phyloP scores from a whole-genome alignment of 2,888 invertebrate species.

The Hemaris fuciformis region DNA sequence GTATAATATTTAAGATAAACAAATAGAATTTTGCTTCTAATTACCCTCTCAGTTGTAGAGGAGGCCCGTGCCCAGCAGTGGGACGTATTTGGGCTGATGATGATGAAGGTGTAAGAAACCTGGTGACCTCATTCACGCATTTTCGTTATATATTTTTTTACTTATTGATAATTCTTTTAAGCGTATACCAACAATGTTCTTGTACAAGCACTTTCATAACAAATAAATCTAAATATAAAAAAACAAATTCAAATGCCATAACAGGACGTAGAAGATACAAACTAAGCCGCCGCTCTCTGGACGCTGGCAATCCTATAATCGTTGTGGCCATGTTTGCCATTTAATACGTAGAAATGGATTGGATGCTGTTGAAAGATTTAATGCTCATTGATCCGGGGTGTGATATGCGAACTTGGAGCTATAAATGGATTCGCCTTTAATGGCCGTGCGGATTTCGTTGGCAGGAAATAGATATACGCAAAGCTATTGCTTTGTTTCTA shows the following conservation, averaged over 20 bases:
- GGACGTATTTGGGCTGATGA: too few relatives aligned
- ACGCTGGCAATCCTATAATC: conserved; percentile 13
- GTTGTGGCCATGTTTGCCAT: conserved; percentile 11
- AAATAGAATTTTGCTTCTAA: too few relatives aligned
- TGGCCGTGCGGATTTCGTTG: conserved; percentile 1
- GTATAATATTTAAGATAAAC: too few relatives aligned
- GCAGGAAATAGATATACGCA: background rate
- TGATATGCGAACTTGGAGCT: conserved; percentile 14
- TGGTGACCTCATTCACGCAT: too few relatives aligned
- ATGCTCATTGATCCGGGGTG: conserved; percentile 19
- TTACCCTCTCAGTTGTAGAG: too few relatives aligned
- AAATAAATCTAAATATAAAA: background rate
- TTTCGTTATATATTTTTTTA: background rate
- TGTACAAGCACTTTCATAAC: too few relatives aligned
- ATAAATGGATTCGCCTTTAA: conserved; percentile 10
- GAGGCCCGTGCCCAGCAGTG: too few relatives aligned
- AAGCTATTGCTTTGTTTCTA: background rate
- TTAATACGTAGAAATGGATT: conserved; percentile 24
- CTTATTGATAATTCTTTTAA: too few relatives aligned
- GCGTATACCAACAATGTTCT: too few relatives aligned
- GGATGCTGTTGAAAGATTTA: conserved; percentile 19
- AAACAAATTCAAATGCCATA: background rate
- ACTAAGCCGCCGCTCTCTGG: background rate
- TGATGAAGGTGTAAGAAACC: too few relatives aligned
- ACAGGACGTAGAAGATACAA: conserved; percentile 1